Percentiles rank a stretch among this genome's conserved stretches.
phyloP scores from a whole-genome alignment of 2,797 vertebrate species.

The Uromys caudimaculatus region DNA sequence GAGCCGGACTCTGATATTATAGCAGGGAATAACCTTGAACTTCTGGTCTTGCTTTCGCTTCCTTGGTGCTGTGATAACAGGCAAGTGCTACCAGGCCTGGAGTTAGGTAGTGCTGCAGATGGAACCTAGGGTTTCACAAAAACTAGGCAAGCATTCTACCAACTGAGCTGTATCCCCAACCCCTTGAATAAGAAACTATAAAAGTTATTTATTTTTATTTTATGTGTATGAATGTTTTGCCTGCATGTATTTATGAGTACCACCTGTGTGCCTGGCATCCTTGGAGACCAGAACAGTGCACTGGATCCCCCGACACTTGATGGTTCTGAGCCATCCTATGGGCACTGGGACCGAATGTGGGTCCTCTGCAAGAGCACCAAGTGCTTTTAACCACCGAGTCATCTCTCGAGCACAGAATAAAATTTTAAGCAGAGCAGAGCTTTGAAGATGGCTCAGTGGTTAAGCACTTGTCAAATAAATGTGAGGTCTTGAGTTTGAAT shows the following conservation, averaged over 20 bases:
- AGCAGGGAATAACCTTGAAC: not conserved
- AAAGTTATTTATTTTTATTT: not conserved
- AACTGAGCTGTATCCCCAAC: not conserved
- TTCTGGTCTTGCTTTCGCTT: not conserved
- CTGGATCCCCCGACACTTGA: not conserved
- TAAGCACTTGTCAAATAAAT: not conserved
- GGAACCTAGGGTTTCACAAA: not conserved
- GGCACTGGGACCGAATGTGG: not conserved
- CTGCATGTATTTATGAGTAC: not conserved
- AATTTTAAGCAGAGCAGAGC: not conserved
- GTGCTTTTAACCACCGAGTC: not conserved
- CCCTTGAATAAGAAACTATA: not conserved
- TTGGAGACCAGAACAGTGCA: not conserved
- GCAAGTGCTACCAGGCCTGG: not conserved
- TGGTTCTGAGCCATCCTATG: not conserved
- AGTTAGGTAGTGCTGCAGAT: not conserved
- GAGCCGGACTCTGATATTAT: not conserved
- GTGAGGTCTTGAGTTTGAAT: not conserved
- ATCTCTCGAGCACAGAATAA: not conserved
- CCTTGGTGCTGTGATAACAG: not conserved
- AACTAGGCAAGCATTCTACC: not conserved
- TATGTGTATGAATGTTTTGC: not conserved
- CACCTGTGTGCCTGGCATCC: not conserved
- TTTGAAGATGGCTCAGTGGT: not conserved
- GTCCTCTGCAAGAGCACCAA: not conserved